Evolutionary conservation across 2,113 vertebrate species (phyloP).

Genomic region (Lethenteron reissneri): DNA sequence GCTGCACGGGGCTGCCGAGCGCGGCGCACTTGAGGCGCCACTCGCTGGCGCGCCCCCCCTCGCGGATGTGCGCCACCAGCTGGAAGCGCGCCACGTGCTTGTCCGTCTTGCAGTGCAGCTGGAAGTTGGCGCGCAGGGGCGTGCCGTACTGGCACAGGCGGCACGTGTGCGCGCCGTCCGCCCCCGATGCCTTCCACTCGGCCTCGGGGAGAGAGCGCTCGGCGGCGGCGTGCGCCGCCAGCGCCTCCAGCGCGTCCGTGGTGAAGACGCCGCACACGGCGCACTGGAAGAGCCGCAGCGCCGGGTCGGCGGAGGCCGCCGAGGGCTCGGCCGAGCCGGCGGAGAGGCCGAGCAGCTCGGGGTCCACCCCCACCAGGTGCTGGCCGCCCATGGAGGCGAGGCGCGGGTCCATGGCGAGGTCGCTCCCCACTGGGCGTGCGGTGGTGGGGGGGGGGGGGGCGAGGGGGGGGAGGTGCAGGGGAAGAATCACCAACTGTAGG

Average conservation of each 20-base stretch:
- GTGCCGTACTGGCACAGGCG: conserved; percentile 94
- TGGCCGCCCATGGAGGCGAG: conserved; percentile 35
- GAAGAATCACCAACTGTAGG: neutral
- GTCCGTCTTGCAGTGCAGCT: conserved; percentile 96
- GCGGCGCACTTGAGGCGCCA: conserved; percentile 95
- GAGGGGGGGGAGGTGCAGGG: neutral
- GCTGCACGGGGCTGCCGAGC: conserved; percentile 84
- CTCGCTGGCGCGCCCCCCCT: conserved; percentile 87
- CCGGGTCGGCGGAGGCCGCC: conserved; percentile 78
- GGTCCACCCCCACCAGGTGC: conserved; percentile 81
- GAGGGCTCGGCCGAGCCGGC: conserved; percentile 48
- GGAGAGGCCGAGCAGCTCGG: conserved; percentile 51
- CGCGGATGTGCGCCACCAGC: conserved; percentile 93
- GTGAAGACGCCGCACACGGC: conserved; percentile 96
- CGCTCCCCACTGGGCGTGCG: conserved; percentile 47
- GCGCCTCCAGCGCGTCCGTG: conserved; percentile 83
- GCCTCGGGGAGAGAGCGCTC: conserved; percentile 80
- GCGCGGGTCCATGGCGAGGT: conserved; percentile 81
- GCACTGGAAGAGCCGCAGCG: conserved; percentile 93
- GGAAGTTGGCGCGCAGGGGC: conserved; percentile 95
- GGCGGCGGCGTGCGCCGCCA: conserved; percentile 79
- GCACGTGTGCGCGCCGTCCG: conserved; percentile 81
- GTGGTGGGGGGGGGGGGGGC: neutral
- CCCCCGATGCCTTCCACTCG: conserved; percentile 77
- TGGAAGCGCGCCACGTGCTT: conserved; percentile 96